These are phyloP conservation scores for Babyrousa celebensis DNA, from an alignment of 2,797 vertebrate genomes.

Conservation along the genomic window DNA sequence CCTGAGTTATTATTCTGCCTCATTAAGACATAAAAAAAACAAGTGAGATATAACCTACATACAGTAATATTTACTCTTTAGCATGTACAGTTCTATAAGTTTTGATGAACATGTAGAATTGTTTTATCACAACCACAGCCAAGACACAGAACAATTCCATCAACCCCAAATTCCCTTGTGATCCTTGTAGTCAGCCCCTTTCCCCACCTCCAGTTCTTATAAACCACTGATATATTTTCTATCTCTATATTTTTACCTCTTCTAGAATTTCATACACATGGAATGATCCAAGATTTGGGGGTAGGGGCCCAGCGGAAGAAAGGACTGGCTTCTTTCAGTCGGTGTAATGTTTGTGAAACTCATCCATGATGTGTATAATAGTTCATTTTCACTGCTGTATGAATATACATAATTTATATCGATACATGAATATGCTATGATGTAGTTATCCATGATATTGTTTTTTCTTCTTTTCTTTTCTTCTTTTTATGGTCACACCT, in stretches of 20 bases:
- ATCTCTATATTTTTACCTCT: neutral
- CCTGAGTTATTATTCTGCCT: too few relatives aligned
- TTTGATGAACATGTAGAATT: neutral
- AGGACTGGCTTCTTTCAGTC: neutral
- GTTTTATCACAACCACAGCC: neutral
- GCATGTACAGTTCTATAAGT: neutral
- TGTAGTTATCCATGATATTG: neutral
- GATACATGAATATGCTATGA: neutral
- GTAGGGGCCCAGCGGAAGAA: neutral
- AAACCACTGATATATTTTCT: neutral
- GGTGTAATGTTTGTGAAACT: neutral
- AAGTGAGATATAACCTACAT: neutral
- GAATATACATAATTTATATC: neutral
- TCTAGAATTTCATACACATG: neutral
- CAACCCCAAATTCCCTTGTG: neutral
- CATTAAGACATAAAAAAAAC: neutral
- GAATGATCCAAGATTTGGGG: neutral
- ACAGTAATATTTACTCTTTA: neutral
- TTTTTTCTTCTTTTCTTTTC: too few relatives aligned
- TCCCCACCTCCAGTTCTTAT: neutral
- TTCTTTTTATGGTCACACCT: too few relatives aligned
- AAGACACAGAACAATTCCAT: neutral
- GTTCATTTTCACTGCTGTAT: neutral
- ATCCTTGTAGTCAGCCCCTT: neutral
- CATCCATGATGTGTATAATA: neutral